A percentile compares a stretch with the other conserved stretches of the same genome.
Evolutionary conservation across 2,888 invertebrate species (phyloP).

Genomic region (Caprella mutica): DNA sequence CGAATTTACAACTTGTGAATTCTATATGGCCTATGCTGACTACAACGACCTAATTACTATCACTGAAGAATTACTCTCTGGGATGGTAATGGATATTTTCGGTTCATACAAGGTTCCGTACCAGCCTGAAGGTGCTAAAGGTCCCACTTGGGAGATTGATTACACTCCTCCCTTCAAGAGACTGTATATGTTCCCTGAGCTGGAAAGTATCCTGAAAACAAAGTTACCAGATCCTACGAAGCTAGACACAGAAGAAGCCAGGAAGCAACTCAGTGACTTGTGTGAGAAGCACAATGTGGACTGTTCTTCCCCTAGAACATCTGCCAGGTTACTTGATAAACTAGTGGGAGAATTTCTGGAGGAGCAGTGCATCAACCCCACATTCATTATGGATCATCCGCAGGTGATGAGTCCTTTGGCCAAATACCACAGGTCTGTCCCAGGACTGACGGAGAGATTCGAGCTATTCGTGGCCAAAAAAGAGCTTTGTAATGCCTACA

Average conservation of each 20-base stretch:
- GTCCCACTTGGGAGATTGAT: conserved; percentile 74
- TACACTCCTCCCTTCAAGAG: conserved; percentile 95
- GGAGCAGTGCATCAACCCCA: conserved; percentile 86
- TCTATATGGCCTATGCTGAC: conserved; percentile 99
- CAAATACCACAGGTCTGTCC: conserved; percentile 80
- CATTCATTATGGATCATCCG: conserved; percentile 93
- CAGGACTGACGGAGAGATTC: conserved; percentile 89
- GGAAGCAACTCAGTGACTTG: conserved; percentile 23
- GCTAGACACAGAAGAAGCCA: conserved; percentile 34
- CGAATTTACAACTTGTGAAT: conserved; percentile 98
- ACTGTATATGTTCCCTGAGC: conserved; percentile 76
- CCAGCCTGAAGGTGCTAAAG: conserved; percentile 67
- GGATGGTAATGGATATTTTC: conserved; percentile 85
- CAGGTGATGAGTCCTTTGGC: conserved; percentile 98
- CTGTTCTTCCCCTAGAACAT: conserved; percentile 82
- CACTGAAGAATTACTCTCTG: conserved; percentile 55
- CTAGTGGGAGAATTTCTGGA: conserved; percentile 93
- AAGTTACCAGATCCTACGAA: conserved; percentile 40
- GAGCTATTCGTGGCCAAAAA: conserved; percentile 94
- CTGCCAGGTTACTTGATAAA: conserved; percentile 88
- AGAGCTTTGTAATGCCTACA: conserved; percentile 97
- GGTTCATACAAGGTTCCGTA: conserved; percentile 81
- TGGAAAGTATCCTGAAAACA: conserved; percentile 55
- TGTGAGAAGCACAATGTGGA: conserved; percentile 54
- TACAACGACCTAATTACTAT: conserved; percentile 88